Evolutionary conservation across 1,140 invertebrate genomes (phyloP), one percentile per base, ranked within the genome.

Genomic region (Catajapyx aquilonaris): DNA sequence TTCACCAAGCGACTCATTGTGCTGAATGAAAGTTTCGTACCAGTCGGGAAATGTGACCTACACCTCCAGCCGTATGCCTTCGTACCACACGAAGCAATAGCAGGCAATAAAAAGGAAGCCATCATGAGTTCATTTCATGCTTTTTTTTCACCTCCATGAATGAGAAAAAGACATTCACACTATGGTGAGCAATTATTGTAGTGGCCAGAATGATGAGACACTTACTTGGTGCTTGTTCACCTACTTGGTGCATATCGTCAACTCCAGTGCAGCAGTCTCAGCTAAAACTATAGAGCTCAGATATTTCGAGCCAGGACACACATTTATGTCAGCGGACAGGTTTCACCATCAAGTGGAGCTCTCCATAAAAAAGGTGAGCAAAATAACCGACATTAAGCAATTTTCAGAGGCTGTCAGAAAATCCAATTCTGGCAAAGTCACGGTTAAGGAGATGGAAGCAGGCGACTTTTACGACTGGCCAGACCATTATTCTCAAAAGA

Each of bases 11-110:
- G 43, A 28, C 25, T 50, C 16, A 37, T 43, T 22, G 46, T 36
- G 9, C 46, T 39, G 21, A 42, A 46, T n/a, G n/a, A n/a, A n/a
- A n/a, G n/a, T n/a, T 31, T 46, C 38, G 34, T 46, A 11, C 38
- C 39, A 33, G 18, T 38, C 17, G 44, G 42, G 15, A 36, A 15
- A n/a, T 41, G 35, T 20, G 20, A 4, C 13, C 38, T n/a, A 20
- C 11, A 10, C 5, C 15, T 11, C 15, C 15, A 35, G 33, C 37
- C 34, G 31, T 16, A 35, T 4, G 39, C 44, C 10, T 35, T 39
- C 13, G 20, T 47, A 11, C 46, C 41, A 35, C 42, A 47, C 30
- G 40, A 46, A 38, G 42, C 41, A 13, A 47, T 41, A n/a, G 2
- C 19, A 17, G 42, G 44, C 32, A 33, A 40, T 19, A 42, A 38